A percentile compares a stretch with the other conserved stretches of the same genome.
Evolutionary conservation across 2,888 invertebrate species (phyloP).

Genomic region (Rhingia rostrata): DNA sequence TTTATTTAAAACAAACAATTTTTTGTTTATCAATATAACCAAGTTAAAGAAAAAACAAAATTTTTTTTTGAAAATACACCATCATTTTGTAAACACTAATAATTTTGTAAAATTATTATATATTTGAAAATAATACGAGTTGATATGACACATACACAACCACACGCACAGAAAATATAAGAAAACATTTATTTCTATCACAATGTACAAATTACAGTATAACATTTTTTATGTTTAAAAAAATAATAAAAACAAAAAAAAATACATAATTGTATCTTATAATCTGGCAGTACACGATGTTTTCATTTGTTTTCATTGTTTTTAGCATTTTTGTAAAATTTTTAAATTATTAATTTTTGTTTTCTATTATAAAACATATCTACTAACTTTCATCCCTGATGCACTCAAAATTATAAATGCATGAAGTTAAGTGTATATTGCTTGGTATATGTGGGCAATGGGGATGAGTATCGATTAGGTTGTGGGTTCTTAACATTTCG

Average conservation of each 20-base stretch:
- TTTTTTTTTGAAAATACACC: slow-evolving; percentile 7
- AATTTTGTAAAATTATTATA: slow-evolving; percentile 43
- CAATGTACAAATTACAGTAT: slow-evolving; percentile 66
- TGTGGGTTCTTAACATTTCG: neutral
- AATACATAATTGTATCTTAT: slow-evolving; percentile 40
- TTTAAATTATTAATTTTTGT: slow-evolving; percentile 1
- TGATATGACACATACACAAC: slow-evolving; percentile 34
- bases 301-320: slow-evolving; percentile 48
- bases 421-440: slow-evolving; percentile 47
- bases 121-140: slow-evolving; percentile 31
- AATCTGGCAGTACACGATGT: slow-evolving; percentile 57
- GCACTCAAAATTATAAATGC: slow-evolving; percentile 49
- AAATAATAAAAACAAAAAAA: slow-evolving; percentile 48
- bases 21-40: slow-evolving; percentile 22
- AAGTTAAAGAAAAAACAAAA: slow-evolving; percentile 23
- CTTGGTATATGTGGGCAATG: slow-evolving; percentile 57
- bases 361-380: slow-evolving; percentile 1
- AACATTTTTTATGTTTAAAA: slow-evolving; percentile 53
- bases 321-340: slow-evolving; percentile 12
- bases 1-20: slow-evolving; percentile 20
- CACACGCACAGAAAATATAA: neutral
- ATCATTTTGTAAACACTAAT: slow-evolving; percentile 65
- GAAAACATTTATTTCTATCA: slow-evolving; percentile 53
- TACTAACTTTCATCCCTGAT: slow-evolving; percentile 54
- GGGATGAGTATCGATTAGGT: slow-evolving; percentile 63